A percentile compares a stretch with the other conserved stretches of the same genome.
phyloP scores from a whole-genome alignment of 2,888 invertebrate genomes.

The Caradrina clavipalpis region DNA sequence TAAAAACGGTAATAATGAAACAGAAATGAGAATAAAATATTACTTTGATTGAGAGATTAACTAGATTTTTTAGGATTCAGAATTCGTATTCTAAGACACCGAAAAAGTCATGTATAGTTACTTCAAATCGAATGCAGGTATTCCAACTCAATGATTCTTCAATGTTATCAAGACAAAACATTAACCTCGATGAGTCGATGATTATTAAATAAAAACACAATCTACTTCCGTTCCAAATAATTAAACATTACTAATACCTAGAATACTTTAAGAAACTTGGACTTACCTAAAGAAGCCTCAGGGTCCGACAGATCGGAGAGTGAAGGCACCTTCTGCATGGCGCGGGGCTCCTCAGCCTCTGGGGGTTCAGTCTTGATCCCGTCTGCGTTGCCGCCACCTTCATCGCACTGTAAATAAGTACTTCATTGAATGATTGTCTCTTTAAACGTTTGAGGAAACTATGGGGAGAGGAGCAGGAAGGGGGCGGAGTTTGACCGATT shows the following conservation, averaged over 20 bases:
- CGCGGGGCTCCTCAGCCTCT: constrained; percentile 92
- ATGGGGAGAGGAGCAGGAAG: too few species aligned
- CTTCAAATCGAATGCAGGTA: too few species aligned
- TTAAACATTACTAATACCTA: neutral
- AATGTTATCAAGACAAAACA: neutral
- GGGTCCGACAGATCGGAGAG: constrained; percentile 97
- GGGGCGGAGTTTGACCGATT: neutral
- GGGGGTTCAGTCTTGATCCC: constrained; percentile 90
- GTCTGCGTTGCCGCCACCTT: constrained; percentile 92
- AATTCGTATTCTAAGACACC: too few species aligned
- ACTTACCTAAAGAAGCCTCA: constrained; percentile 97
- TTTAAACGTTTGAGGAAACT: too few species aligned
- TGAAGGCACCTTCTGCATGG: constrained; percentile 97
- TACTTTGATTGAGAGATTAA: neutral
- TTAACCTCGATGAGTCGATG: neutral
- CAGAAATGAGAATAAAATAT: constrained; percentile 1
- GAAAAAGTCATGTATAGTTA: too few species aligned
- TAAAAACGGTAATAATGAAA: constrained; percentile 3
- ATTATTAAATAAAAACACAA: neutral
- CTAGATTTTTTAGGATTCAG: neutral
- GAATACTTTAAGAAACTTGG: neutral
- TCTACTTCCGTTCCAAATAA: neutral
- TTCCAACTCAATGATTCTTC: too few species aligned
- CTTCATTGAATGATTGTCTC: neutral
- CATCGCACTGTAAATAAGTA: constrained; percentile 83